phyloP scores from a whole-genome alignment of 2,113 vertebrate species.

The Burhinus bistriatus region DNA sequence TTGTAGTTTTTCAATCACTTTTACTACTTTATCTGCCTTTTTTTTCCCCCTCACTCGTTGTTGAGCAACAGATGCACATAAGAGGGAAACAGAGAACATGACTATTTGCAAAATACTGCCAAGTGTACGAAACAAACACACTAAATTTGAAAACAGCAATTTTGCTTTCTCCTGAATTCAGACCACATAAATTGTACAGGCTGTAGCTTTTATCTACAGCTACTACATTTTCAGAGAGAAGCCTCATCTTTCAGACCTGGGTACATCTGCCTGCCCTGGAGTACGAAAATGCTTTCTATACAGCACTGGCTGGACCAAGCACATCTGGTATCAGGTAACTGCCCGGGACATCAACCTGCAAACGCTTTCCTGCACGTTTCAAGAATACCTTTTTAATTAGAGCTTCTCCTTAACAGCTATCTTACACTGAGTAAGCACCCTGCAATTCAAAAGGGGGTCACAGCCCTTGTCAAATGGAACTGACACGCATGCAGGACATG shows the following conservation, averaged over 20 bases:
- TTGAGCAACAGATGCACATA: conserved; percentile 26
- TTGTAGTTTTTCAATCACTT: neutral
- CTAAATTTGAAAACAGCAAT: neutral
- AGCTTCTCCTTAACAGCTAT: neutral
- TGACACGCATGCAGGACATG: accelerated
- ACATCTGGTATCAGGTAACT: neutral
- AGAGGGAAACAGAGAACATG: neutral
- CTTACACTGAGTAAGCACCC: neutral
- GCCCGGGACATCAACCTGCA: neutral
- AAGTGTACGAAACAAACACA: conserved; percentile 1
- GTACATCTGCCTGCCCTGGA: neutral
- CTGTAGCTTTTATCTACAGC: neutral
- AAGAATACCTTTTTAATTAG: neutral
- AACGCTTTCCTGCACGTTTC: neutral
- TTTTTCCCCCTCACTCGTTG: neutral
- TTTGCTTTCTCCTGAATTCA: neutral
- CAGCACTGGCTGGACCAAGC: neutral
- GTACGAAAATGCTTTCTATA: neutral
- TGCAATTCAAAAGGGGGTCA: neutral
- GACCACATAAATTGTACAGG: neutral
- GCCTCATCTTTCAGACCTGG: neutral
- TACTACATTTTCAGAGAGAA: neutral
- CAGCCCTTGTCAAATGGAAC: neutral
- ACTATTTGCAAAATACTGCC: neutral
- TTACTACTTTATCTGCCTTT: neutral